Percentiles rank a stretch among this genome's conserved stretches.
These are phyloP conservation scores for Acromyrmex heyeri DNA, from an alignment of 1,140 invertebrate genomes.

Conservation along the genomic window DNA sequence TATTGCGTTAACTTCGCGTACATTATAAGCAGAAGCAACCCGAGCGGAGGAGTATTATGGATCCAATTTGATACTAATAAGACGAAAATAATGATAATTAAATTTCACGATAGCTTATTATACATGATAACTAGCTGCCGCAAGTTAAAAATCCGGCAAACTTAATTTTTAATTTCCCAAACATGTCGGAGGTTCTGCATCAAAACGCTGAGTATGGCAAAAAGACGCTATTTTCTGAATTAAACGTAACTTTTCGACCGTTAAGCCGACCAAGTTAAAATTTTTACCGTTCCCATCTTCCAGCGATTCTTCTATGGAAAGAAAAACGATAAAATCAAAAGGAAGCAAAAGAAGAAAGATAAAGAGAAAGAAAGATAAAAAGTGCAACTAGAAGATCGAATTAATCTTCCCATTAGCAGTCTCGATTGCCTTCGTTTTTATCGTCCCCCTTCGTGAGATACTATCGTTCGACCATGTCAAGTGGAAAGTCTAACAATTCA, in stretches of 20 bases:
- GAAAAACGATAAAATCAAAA: constrained; percentile 36
- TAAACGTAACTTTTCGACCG: constrained; percentile 31
- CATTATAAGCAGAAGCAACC: constrained; percentile 39
- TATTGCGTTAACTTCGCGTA: constrained; percentile 60
- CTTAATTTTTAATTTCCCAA: constrained; percentile 1
- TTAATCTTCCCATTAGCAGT: constrained; percentile 79
- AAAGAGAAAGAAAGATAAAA: not conserved
- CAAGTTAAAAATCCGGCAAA: constrained; percentile 26
- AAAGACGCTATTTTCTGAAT: not conserved
- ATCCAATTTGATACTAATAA: constrained; percentile 56
- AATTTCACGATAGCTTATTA: constrained; percentile 23
- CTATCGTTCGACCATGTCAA: constrained; percentile 55
- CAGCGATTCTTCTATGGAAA: constrained; percentile 1
- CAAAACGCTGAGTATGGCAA: not conserved
- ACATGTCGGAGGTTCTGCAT: not conserved
- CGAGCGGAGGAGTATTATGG: constrained; percentile 36
- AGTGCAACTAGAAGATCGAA: constrained; percentile 68
- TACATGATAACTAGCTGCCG: constrained; percentile 1
- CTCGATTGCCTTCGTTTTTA: constrained; percentile 69
- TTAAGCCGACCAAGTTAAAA: constrained; percentile 37
- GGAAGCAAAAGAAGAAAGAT: not conserved
- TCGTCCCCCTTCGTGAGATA: constrained; percentile 39
- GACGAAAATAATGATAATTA: constrained; percentile 55
- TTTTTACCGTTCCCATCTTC: constrained; percentile 22
- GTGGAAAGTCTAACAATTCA: constrained; percentile 72